Conservation (phyloP, 2,113 vertebrate genomes). For the Zapus hudsonius region DNA sequence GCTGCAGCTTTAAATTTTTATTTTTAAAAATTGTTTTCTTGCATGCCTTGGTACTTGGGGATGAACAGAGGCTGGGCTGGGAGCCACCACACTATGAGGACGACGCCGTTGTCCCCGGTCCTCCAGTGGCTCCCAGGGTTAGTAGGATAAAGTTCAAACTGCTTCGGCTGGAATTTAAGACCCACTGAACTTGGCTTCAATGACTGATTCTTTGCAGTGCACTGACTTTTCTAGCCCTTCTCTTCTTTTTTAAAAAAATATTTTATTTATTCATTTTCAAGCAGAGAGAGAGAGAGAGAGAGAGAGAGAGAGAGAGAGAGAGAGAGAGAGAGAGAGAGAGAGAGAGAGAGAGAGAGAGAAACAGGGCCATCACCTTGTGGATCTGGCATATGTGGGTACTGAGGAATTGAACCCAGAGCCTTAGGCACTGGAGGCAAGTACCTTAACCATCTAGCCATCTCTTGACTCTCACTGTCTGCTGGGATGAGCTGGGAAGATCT, state of each 20-base stretch:
- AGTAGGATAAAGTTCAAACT: conserved; percentile 65
- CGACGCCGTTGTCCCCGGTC: background rate
- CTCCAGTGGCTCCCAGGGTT: conserved; percentile 4
- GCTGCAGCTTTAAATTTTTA: conserved; percentile 14
- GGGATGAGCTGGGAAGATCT: background rate
- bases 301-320: too few species aligned
- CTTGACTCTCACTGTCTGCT: background rate
- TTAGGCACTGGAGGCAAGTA: too few species aligned
- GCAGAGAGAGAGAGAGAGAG: too few species aligned
- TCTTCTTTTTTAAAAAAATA: too few species aligned
- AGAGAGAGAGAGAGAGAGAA: too few species aligned
- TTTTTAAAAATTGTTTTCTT: conserved; percentile 57
- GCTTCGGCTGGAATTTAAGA: conserved; percentile 46
- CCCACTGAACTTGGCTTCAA: conserved; percentile 2
- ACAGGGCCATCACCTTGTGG: too few species aligned
- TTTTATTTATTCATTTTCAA: too few species aligned
- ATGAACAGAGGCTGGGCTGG: conserved; percentile 11
- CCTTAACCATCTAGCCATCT: too few species aligned
- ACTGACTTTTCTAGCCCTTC: background rate
- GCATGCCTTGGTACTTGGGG: background rate
- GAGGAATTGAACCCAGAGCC: too few species aligned
- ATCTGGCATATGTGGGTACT: too few species aligned
- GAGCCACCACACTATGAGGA: background rate
- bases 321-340: too few species aligned
- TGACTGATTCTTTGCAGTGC: background rate